A percentile compares a stretch with the other conserved stretches of the same genome.
These are phyloP conservation scores for Eciton burchellii DNA, from an alignment of 1,140 invertebrate species.

Conservation along the genomic window DNA sequence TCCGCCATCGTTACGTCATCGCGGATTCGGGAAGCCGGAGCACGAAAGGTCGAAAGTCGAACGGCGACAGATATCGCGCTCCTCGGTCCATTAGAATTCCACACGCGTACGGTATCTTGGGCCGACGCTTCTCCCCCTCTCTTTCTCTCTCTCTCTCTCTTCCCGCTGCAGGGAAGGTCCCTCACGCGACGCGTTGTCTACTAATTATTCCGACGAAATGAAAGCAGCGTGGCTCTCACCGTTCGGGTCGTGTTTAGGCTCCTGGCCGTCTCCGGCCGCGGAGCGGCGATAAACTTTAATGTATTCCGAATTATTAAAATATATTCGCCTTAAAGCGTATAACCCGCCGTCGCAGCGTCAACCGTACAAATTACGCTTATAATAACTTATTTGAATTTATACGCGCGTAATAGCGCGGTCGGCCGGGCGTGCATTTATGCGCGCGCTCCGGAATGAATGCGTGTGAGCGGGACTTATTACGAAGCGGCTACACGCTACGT, in stretches of 20 bases:
- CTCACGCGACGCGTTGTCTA: slow-evolving; percentile 17
- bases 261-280: slow-evolving; percentile 58
- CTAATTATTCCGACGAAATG: slow-evolving; percentile 68
- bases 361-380: slow-evolving; percentile 84
- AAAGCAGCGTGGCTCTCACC: slow-evolving; percentile 49
- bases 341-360: slow-evolving; percentile 75
- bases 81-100: not conserved
- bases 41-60: too few relatives aligned
- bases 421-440: slow-evolving; percentile 50
- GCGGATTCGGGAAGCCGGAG: too few relatives aligned
- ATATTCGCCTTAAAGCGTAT: slow-evolving; percentile 85
- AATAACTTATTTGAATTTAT: slow-evolving; percentile 83
- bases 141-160: not conserved
- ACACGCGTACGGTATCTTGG: slow-evolving; percentile 9
- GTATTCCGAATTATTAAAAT: slow-evolving; percentile 86
- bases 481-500: slow-evolving; percentile 11
- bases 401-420: slow-evolving; percentile 65
- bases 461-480: slow-evolving; percentile 59
- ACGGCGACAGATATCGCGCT: not conserved
- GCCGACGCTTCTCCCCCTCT: not conserved
- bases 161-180: not conserved
- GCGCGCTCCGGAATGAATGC: slow-evolving; percentile 55
- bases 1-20: too few relatives aligned
- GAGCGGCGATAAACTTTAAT: slow-evolving; percentile 84
- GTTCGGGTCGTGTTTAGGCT: slow-evolving; percentile 63